phyloP scores from a whole-genome alignment of 2,888 invertebrate species.

The Brachyptera risi region DNA sequence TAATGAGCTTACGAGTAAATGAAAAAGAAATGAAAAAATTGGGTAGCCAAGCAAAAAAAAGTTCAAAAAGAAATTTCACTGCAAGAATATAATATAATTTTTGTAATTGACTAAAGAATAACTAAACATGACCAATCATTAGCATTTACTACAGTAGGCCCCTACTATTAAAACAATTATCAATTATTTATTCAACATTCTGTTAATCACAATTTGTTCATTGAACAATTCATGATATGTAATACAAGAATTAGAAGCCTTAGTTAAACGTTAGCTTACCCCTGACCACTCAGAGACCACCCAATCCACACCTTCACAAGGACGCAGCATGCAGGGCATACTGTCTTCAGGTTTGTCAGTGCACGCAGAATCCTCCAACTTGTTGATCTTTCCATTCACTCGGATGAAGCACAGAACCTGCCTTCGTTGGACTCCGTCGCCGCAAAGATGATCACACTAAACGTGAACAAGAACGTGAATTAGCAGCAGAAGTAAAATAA shows the following conservation, averaged over 20 bases:
- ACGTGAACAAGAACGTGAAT: constrained; percentile 27
- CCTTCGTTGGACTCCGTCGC: constrained; percentile 77
- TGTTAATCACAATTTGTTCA: background rate
- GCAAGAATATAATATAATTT: no score
- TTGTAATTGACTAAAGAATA: no score
- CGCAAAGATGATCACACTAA: constrained; percentile 88
- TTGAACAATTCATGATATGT: no score
- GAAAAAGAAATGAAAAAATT: no score
- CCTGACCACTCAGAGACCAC: constrained; percentile 82
- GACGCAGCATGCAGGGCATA: constrained; percentile 67
- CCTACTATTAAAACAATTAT: no score
- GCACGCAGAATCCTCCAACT: constrained; percentile 58
- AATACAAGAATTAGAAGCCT: background rate
- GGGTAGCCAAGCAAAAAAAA: no score
- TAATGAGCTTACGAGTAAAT: no score
- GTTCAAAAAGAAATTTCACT: no score
- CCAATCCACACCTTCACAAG: constrained; percentile 92
- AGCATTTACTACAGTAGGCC: no score
- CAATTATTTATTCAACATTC: background rate
- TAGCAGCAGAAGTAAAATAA: background rate
- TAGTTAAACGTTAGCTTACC: constrained; percentile 51
- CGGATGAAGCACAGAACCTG: constrained; percentile 75
- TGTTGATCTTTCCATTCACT: constrained; percentile 57
- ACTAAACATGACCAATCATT: no score
- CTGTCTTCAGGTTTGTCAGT: constrained; percentile 65